Percentiles rank a stretch among this genome's conserved stretches.
These are phyloP conservation scores for Trogon melanurus DNA, from an alignment of 2,113 vertebrate genomes.

Conservation along the genomic window DNA sequence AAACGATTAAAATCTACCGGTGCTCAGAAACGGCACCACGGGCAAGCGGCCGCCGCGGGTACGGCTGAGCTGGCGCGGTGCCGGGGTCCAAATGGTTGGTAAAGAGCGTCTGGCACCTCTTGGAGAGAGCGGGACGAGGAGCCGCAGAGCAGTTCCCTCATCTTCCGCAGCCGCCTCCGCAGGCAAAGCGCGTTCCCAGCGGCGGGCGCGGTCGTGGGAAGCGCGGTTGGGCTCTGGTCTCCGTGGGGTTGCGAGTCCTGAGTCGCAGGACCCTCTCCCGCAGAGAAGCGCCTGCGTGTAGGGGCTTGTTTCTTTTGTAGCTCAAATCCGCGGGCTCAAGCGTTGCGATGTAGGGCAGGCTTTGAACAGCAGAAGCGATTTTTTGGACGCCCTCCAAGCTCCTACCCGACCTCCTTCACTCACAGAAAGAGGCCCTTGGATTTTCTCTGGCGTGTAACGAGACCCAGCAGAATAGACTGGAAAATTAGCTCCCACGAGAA, in stretches of 20 bases:
- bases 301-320: background rate
- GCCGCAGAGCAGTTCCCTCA: background rate
- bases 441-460: background rate
- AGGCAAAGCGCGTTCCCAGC: rapidly evolving
- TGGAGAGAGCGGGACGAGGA: background rate
- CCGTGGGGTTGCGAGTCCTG: background rate
- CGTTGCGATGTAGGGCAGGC: background rate
- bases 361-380: background rate
- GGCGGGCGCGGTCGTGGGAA: rapidly evolving
- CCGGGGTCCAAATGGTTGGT: rapidly evolving
- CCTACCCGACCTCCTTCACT: background rate
- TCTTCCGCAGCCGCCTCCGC: background rate
- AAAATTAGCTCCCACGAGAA: background rate
- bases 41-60: background rate
- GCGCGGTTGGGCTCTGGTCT: rapidly evolving
- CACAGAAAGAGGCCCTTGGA: background rate
- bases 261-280: background rate
- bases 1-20: background rate
- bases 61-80: rapidly evolving
- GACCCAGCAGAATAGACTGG: background rate
- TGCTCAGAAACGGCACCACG: background rate
- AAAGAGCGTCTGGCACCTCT: background rate
- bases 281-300: background rate
- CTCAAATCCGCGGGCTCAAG: background rate
- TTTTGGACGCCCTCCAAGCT: background rate